phyloP scores from a whole-genome alignment of 2,797 vertebrate species.

The Chelon auratus region DNA sequence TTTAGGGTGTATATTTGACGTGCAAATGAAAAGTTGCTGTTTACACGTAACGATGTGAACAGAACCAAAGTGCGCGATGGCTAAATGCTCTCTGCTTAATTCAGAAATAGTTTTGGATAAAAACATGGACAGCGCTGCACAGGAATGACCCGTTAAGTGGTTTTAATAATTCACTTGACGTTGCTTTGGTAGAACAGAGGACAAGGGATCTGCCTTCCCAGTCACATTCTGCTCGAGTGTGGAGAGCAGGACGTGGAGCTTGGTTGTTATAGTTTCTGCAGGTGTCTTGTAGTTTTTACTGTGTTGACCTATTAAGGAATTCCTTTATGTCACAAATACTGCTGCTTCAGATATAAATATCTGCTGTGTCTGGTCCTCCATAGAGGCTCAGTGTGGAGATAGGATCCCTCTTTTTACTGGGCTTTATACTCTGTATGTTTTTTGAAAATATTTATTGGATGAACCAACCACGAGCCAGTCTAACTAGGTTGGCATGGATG shows the following conservation, averaged over 20 bases:
- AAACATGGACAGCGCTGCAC: conserved; percentile 40
- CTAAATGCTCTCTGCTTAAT: conserved; percentile 35
- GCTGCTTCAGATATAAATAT: conserved; percentile 46
- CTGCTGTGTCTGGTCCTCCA: conserved; percentile 47
- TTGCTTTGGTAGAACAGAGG: conserved; percentile 64
- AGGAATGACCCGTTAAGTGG: conserved; percentile 70
- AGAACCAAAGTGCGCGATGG: conserved; percentile 6
- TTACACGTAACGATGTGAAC: conserved; percentile 8
- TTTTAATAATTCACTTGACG: conserved; percentile 79
- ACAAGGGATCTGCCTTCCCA: conserved; percentile 60
- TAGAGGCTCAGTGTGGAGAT: conserved; percentile 31
- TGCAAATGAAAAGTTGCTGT: background rate
- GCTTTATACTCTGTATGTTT: conserved; percentile 22
- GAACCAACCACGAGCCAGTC: conserved; percentile 1
- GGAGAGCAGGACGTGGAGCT: conserved; percentile 38
- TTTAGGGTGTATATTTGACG: background rate
- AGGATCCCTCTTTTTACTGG: conserved; percentile 51
- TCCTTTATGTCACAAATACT: conserved; percentile 30
- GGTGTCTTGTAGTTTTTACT: conserved; percentile 16
- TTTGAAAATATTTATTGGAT: conserved; percentile 59
- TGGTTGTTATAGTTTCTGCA: background rate
- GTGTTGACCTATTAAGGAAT: conserved; percentile 30
- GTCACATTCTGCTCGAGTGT: conserved; percentile 26
- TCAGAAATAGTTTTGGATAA: conserved; percentile 51
- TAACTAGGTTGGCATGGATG: background rate